These are phyloP conservation scores for Patella depressa DNA, from an alignment of 2,888 invertebrate species.

Conservation along the genomic window DNA sequence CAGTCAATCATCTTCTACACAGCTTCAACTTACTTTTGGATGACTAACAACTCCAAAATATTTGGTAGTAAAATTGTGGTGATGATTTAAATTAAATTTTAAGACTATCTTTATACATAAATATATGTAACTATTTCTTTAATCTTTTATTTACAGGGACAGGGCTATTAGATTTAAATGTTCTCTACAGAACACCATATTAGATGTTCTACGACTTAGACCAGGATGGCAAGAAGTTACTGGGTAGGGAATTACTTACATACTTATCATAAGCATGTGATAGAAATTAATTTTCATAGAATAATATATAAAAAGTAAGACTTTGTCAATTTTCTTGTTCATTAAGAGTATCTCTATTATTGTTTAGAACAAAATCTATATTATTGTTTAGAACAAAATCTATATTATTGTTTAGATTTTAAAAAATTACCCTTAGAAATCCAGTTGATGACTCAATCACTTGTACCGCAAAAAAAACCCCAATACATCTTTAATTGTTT, in stretches of 20 bases:
- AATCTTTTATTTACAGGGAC: slow-evolving; percentile 44
- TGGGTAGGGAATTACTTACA: slow-evolving; percentile 49
- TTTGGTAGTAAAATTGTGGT: neutral
- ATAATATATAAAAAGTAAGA: too few species aligned
- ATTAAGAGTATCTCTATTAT: too few species aligned
- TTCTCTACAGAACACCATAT: slow-evolving; percentile 68
- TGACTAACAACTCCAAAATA: neutral
- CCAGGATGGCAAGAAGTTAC: slow-evolving; percentile 70
- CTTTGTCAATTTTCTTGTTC: too few species aligned
- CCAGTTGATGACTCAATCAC: too few species aligned
- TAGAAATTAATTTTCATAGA: neutral
- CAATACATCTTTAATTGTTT: too few species aligned
- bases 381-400: too few species aligned
- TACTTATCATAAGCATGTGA: neutral
- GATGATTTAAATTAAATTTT: neutral
- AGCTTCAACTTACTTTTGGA: neutral
- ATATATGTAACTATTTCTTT: neutral
- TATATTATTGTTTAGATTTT: too few species aligned
- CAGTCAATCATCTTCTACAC: neutral
- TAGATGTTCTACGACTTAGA: slow-evolving; percentile 68
- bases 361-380: too few species aligned
- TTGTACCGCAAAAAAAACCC: too few species aligned
- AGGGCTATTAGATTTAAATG: slow-evolving; percentile 68
- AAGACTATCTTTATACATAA: too few species aligned
- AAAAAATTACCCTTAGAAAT: too few species aligned